Percentiles rank a stretch among this genome's conserved stretches.
These are phyloP conservation scores for Sternotherus odoratus DNA, from an alignment of 2,797 vertebrate genomes.

Conservation along the genomic window DNA sequence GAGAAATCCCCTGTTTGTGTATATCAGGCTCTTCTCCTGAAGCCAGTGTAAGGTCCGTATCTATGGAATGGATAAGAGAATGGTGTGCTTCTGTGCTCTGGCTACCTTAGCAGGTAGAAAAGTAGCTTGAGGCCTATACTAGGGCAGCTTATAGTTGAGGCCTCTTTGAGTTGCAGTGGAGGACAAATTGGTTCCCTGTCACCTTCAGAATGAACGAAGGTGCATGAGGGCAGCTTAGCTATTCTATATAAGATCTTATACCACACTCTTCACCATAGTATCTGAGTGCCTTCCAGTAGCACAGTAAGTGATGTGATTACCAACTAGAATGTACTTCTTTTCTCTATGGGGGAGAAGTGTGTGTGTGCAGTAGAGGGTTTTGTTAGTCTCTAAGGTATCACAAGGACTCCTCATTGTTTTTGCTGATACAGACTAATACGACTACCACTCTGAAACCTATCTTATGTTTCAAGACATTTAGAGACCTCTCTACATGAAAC, in stretches of 20 bases:
- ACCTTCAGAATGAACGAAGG: no score
- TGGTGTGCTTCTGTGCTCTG: not conserved
- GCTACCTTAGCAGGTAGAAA: rapidly evolving
- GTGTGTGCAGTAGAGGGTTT: not conserved
- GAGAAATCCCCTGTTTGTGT: rapidly evolving
- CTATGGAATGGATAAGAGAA: not conserved
- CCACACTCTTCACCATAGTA: no score
- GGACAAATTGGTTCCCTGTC: no score
- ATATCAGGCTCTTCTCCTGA: not conserved
- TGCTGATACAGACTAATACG: no score
- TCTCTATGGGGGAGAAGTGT: no score
- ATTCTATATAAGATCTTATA: no score
- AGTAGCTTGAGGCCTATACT: not conserved
- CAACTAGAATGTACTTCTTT: no score
- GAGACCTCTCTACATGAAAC: not conserved
- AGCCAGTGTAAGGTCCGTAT: not conserved
- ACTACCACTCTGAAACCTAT: not conserved
- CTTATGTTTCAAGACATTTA: constrained; percentile 28
- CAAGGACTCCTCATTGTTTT: no score
- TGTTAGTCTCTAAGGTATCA: no score
- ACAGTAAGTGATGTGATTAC: no score
- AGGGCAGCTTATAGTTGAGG: not conserved
- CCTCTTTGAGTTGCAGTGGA: not conserved
- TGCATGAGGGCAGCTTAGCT: no score
- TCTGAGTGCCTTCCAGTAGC: no score